Evolutionary conservation across 2,888 invertebrate genomes (phyloP).

Genomic region (Diabrotica balteata): DNA sequence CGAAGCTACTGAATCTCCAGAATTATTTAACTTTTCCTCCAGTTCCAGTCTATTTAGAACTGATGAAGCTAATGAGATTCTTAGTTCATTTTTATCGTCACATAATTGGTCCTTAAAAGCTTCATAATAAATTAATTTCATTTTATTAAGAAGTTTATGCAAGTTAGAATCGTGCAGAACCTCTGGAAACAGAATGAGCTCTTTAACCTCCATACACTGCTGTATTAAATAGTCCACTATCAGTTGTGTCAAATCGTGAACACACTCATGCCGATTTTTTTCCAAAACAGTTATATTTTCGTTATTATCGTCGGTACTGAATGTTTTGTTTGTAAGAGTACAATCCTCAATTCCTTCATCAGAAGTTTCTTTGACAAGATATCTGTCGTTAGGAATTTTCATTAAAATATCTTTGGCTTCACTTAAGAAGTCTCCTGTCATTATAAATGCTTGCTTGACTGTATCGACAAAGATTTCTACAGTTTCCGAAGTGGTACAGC

Average conservation of each 20-base stretch:
- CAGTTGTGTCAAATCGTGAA: slow-evolving; percentile 43
- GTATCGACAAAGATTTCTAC: slow-evolving; percentile 25
- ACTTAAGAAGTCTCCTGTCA: slow-evolving; percentile 14
- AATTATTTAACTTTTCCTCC: slow-evolving; percentile 42
- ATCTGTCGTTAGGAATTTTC: slow-evolving; percentile 1
- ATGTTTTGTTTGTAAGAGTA: slow-evolving; percentile 28
- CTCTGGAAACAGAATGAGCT: slow-evolving; percentile 56
- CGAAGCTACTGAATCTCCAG: slow-evolving; percentile 37
- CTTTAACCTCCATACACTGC: slow-evolving; percentile 52
- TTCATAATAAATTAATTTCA: slow-evolving; percentile 46
- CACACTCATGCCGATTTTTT: slow-evolving; percentile 28
- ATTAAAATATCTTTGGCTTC: slow-evolving; percentile 22
- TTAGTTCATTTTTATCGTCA: slow-evolving; percentile 50
- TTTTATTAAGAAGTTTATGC: slow-evolving; percentile 46
- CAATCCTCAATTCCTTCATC: slow-evolving; percentile 49
- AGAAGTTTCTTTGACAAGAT: slow-evolving; percentile 9
- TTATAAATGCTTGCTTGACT: slow-evolving; percentile 14
- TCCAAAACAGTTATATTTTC: slow-evolving; percentile 5
- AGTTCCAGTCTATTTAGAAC: slow-evolving; percentile 46
- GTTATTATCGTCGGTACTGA: background rate
- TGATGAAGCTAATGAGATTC: slow-evolving; percentile 43
- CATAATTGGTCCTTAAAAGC: slow-evolving; percentile 44
- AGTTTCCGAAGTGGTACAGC: slow-evolving; percentile 14
- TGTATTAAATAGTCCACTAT: slow-evolving; percentile 52
- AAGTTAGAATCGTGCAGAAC: slow-evolving; percentile 50